phyloP scores from a whole-genome alignment of 2,113 vertebrate species.

The Balaenoptera acutorostrata region DNA sequence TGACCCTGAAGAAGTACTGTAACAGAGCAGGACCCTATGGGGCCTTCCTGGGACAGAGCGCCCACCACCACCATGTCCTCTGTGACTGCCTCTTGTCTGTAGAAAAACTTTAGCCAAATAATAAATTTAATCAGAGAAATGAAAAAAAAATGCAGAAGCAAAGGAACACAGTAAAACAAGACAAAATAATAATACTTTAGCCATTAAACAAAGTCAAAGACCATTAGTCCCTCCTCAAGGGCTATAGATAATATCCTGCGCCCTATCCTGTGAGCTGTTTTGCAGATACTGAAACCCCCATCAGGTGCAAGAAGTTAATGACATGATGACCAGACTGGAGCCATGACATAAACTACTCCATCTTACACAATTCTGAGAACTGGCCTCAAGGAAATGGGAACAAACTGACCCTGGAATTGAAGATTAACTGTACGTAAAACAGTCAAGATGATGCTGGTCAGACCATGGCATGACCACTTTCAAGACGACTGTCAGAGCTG shows the following conservation, averaged over 20 bases:
- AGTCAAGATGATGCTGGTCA: neutral
- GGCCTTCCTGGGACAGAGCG: neutral
- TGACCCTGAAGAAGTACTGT: neutral
- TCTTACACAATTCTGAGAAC: neutral
- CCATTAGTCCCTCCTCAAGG: neutral
- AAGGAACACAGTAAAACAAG: neutral
- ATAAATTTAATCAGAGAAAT: neutral
- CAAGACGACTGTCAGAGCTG: neutral
- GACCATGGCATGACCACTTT: rapidly evolving
- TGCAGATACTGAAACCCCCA: neutral
- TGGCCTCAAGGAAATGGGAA: neutral
- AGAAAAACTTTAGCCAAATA: neutral
- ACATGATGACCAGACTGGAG: neutral
- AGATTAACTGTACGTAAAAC: neutral
- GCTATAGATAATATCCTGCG: too few relatives aligned
- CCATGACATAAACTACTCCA: neutral
- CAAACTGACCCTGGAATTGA: neutral
- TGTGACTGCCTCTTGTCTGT: neutral
- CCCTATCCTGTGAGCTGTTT: neutral
- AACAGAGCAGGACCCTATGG: too few relatives aligned
- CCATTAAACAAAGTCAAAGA: neutral
- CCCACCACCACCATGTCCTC: too few relatives aligned
- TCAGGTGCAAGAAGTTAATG: neutral
- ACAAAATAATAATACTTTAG: neutral
- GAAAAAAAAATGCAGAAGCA: neutral